phyloP scores from a whole-genome alignment of 2,888 invertebrate genomes.

The Amphiduros pacificus region DNA sequence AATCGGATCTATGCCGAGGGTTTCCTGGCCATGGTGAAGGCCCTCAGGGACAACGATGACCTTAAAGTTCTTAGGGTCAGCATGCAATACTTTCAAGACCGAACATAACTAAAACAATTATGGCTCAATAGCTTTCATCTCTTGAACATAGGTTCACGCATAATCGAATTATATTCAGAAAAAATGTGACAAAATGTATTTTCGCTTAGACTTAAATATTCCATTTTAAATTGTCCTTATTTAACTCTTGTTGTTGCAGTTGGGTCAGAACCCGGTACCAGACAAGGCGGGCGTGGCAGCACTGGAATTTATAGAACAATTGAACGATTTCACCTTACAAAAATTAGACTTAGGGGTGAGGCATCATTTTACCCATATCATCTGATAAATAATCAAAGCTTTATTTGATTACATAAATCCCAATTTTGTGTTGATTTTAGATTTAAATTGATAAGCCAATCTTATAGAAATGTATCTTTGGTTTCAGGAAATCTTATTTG shows the following conservation, averaged over 20 bases:
- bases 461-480: neutral
- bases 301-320: constrained; percentile 35
- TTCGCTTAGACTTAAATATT: too few relatives aligned
- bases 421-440: neutral
- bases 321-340: constrained; percentile 15
- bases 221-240: too few relatives aligned
- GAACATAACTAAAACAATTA: too few relatives aligned
- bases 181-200: too few relatives aligned
- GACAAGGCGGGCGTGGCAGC: constrained; percentile 42
- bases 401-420: neutral
- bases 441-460: neutral
- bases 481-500: constrained; percentile 24
- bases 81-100: too few relatives aligned
- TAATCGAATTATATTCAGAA: too few relatives aligned
- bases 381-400: neutral
- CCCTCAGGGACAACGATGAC: constrained; percentile 28
- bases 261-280: constrained; percentile 49
- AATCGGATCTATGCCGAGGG: constrained; percentile 48
- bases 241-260: constrained; percentile 36
- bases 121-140: too few relatives aligned
- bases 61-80: constrained; percentile 21
- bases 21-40: constrained; percentile 45
- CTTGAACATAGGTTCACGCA: too few relatives aligned
- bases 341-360: constrained; percentile 22
- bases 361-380: neutral